Evolutionary conservation across 2,797 vertebrate species (phyloP), one percentile per base, ranked within the genome.

Genomic region (Pempheris klunzingeri): DNA sequence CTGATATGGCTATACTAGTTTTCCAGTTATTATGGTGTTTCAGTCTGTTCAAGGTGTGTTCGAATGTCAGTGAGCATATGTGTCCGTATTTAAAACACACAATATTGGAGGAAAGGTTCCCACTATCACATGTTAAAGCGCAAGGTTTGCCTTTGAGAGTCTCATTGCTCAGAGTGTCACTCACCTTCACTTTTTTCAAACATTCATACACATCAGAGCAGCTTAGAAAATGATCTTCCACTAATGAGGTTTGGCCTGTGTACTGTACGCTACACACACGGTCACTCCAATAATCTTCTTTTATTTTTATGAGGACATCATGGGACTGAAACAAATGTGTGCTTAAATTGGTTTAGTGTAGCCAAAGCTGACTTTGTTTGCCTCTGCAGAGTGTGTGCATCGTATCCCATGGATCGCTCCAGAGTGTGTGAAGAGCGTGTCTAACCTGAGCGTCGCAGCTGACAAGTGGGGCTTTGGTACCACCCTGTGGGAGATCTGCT

Each of bases 391-490:
- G 78, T 95, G 97, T 0, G 97, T 99, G 1, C 96, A 97, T 73
- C 91, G 98, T 2, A 98, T 99, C 80, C 98, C 98, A 0, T 99
- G 98, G 98, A 99, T 99, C 0, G 97, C 98, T 32, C 98, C 98
- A 0, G 98, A 99, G 86, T 99, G 97, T 65, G 95, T 99, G 8
- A 96, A 97, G 65, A 96, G 94, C 66, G 83, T 92, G 8, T 94
- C 95, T 17, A 95, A 96, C 67, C 86, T 99, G 71, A 96, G 94
- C 0, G 87, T 99, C 30, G 97, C 98, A 2, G 97, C 97, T 2
- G 98, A 99, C 52, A 99, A 99, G 61, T 99, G 98, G 98, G 97
- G 97, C 50, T 99, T 99, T 65, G 98, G 98, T 9, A 99, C 97
- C 38, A 99, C 98, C 0, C 96, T 99, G 90, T 99, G 98, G 98